A percentile compares a stretch with the other conserved stretches of the same genome.
Evolutionary conservation across 2,113 vertebrate species (phyloP).

Genomic region (Pedetes capensis): DNA sequence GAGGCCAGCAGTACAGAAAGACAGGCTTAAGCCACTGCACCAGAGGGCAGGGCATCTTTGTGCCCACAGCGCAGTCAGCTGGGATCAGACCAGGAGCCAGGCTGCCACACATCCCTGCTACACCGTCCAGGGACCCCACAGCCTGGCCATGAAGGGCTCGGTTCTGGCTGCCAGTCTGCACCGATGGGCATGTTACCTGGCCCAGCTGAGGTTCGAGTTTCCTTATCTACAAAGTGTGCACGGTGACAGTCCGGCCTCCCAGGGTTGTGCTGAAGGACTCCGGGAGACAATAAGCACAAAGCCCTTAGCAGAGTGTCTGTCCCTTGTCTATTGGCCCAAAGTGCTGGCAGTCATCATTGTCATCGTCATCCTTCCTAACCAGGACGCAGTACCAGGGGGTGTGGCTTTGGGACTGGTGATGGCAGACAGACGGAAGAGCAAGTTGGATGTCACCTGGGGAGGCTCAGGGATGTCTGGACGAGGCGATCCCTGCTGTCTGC

Average conservation of each 20-base stretch:
- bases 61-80: neutral
- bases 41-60: neutral
- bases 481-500: neutral
- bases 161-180: neutral
- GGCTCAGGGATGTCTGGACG: neutral
- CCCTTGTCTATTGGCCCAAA: neutral
- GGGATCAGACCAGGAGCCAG: neutral
- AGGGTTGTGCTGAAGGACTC: neutral
- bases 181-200: neutral
- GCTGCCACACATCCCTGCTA: accelerated
- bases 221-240: neutral
- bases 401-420: neutral
- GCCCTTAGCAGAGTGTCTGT: neutral
- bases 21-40: neutral
- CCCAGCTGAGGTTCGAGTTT: neutral
- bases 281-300: accelerated
- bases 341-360: neutral
- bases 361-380: neutral
- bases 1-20: neutral
- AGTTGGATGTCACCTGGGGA: neutral
- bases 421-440: neutral
- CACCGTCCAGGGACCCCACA: neutral
- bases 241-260: neutral
- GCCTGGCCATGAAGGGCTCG: accelerated
- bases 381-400: neutral